Evolutionary conservation across 2,797 vertebrate species (phyloP).

Genomic region (Neosalanx taihuensis): DNA sequence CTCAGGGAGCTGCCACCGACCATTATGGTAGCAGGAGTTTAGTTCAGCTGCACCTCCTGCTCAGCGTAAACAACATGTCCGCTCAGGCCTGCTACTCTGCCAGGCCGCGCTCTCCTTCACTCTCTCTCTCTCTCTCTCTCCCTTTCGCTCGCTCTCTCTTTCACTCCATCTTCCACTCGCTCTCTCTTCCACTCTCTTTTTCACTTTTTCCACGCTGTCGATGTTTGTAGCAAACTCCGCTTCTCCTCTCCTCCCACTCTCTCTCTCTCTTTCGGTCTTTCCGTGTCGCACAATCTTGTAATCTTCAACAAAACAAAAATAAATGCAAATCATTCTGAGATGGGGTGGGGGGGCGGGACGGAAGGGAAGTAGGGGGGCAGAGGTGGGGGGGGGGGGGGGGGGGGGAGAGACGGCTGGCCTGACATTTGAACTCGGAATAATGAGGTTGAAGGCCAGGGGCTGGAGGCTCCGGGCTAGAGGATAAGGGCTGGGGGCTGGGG

Average conservation of each 20-base stretch:
- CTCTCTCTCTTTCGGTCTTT: slow-evolving; percentile 1
- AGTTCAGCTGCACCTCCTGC: slow-evolving; percentile 53
- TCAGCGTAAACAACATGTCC: slow-evolving; percentile 54
- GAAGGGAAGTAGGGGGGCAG: slow-evolving; percentile 33
- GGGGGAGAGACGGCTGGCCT: slow-evolving; percentile 21
- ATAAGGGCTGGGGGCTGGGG: slow-evolving; percentile 22
- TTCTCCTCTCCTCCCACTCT: slow-evolving; percentile 18
- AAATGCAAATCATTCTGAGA: too few species aligned
- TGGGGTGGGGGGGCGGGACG: not conserved
- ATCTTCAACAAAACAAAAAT: not conserved
- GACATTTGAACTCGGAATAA: slow-evolving; percentile 61
- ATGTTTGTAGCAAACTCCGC: not conserved
- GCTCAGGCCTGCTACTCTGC: slow-evolving; percentile 6
- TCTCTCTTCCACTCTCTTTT: slow-evolving; percentile 15
- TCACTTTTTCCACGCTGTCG: not conserved
- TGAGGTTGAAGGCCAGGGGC: slow-evolving; percentile 29
- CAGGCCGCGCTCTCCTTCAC: slow-evolving; percentile 25
- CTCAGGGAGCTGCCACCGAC: slow-evolving; percentile 71
- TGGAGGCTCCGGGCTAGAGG: slow-evolving; percentile 1
- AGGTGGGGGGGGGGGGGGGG: slow-evolving; percentile 22
- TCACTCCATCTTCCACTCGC: too few species aligned
- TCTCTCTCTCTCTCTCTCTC: slow-evolving; percentile 32
- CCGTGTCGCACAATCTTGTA: not conserved
- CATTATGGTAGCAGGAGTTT: slow-evolving; percentile 60
- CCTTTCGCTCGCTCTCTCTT: not conserved